Conservation (phyloP, 2,113 vertebrate genomes). For the Tragelaphus buxtoni region DNA sequence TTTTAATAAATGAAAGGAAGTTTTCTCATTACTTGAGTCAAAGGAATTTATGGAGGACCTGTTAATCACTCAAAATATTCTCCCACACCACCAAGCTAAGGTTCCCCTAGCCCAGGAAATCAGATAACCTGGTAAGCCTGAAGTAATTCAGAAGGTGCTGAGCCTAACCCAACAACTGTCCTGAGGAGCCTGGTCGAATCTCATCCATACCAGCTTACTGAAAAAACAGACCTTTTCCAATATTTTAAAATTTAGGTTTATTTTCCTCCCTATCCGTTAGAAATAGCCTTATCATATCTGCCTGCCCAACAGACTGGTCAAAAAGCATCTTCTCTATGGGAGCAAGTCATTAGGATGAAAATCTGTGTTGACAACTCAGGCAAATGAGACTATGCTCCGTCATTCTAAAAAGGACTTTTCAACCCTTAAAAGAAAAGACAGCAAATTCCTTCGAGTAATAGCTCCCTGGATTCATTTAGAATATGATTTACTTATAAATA, state of each 20-base stretch:
- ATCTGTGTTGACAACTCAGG: not conserved
- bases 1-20: not conserved
- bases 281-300: not conserved
- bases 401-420: not conserved
- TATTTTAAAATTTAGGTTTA: not conserved
- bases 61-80: constrained; percentile 7
- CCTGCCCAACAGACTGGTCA: not conserved
- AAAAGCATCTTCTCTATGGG: not conserved
- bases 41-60: not conserved
- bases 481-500: not conserved
- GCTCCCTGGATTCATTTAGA: not conserved
- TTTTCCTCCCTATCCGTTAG: not conserved
- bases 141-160: not conserved
- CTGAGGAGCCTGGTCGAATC: not conserved
- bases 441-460: not conserved
- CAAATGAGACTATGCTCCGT: not conserved
- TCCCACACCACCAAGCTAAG: not conserved
- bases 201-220: not conserved
- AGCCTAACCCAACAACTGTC: not conserved
- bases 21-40: not conserved
- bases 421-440: not conserved
- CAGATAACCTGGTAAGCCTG: not conserved
- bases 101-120: not conserved
- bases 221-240: not conserved
- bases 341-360: not conserved